phyloP scores from a whole-genome alignment of 1,140 invertebrate genomes.

The Caenorhabditis brenneri region DNA sequence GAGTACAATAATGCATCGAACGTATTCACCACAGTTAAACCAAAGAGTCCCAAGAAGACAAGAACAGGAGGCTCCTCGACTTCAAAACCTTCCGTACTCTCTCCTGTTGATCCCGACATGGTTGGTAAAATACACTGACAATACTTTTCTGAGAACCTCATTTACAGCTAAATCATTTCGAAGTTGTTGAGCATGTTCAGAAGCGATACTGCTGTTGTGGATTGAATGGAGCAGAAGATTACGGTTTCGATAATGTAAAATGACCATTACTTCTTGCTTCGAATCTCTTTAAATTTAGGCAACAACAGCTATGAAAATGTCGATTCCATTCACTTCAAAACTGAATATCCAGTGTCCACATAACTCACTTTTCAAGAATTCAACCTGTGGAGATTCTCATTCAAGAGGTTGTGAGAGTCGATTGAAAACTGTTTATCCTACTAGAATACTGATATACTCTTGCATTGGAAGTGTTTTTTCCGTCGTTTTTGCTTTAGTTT shows the following conservation, averaged over 20 bases:
- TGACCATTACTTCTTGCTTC: background rate
- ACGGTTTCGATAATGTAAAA: background rate
- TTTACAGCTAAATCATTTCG: background rate
- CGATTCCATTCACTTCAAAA: background rate
- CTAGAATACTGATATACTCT: background rate
- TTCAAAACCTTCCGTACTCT: too few species aligned
- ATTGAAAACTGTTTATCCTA: background rate
- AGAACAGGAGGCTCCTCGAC: too few species aligned
- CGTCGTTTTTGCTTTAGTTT: background rate
- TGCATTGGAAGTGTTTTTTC: background rate
- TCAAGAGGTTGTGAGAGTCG: background rate
- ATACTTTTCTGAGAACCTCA: too few species aligned
- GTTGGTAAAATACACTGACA: background rate
- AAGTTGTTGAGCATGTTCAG: background rate
- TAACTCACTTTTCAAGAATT: background rate
- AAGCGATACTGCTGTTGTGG: slow-evolving; percentile 15
- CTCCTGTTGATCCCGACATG: background rate
- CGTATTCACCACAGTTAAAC: too few species aligned
- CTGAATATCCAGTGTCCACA: background rate
- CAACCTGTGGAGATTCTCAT: background rate
- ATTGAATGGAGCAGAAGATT: background rate
- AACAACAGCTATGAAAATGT: background rate
- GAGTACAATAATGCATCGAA: background rate
- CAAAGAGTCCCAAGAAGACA: too few species aligned
- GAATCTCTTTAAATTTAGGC: background rate